These are phyloP conservation scores for Zele albiditarsus DNA, from an alignment of 2,888 invertebrate genomes.

Conservation along the genomic window DNA sequence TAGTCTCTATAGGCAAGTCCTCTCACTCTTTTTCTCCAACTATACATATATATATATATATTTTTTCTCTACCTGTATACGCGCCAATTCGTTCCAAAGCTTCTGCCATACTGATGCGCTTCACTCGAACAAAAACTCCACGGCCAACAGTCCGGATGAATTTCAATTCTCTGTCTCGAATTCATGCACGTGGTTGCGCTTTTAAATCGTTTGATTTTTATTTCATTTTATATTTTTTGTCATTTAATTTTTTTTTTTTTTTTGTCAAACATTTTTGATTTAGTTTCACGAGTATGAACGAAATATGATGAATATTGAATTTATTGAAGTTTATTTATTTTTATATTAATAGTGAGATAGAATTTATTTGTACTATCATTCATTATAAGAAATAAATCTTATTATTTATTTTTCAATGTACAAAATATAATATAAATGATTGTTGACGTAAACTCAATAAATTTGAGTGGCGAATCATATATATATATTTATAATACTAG, in stretches of 20 bases:
- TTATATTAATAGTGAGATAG: no score
- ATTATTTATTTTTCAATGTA: no score
- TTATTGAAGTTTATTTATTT: no score
- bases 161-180: conserved; percentile 14
- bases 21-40: neutral
- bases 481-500: conserved; percentile 25
- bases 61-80: neutral
- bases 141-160: neutral
- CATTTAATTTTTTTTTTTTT: conserved; percentile 14
- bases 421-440: conserved; percentile 47
- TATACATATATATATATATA: neutral
- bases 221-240: conserved; percentile 23
- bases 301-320: no score
- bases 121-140: neutral
- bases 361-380: no score
- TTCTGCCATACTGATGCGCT: neutral
- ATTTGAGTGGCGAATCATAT: conserved; percentile 11
- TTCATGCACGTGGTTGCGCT: conserved; percentile 6
- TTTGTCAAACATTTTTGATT: conserved; percentile 4
- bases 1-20: neutral
- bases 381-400: no score
- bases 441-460: conserved; percentile 45
- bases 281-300: neutral
- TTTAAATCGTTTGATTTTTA: conserved; percentile 25
- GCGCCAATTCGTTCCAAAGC: neutral